phyloP scores from a whole-genome alignment of 1,140 invertebrate species.

The Mya arenaria region DNA sequence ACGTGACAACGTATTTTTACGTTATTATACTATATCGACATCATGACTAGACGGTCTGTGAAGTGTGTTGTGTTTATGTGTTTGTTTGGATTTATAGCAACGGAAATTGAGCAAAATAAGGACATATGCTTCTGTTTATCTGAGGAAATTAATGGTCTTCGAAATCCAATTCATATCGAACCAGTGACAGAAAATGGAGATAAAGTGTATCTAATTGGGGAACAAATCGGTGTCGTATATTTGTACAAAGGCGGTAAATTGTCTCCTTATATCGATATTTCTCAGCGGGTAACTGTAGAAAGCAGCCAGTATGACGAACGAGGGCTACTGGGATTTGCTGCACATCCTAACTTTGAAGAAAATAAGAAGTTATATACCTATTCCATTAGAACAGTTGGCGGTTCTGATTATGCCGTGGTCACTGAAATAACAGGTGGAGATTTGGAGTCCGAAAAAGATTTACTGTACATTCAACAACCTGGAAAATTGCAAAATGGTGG shows the following conservation, averaged over 20 bases:
- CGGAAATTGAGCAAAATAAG: too few species aligned
- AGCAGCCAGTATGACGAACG: neutral
- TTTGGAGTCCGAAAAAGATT: neutral
- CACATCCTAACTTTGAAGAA: constrained; percentile 38
- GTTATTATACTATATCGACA: too few species aligned
- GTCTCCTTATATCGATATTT: constrained; percentile 8
- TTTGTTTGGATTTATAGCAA: too few species aligned
- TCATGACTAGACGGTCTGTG: too few species aligned
- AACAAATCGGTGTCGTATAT: constrained; percentile 43
- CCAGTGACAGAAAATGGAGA: neutral
- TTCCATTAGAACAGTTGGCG: constrained; percentile 2
- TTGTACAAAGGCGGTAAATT: constrained; percentile 6
- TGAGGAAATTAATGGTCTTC: constrained; percentile 17
- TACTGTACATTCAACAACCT: constrained; percentile 41
- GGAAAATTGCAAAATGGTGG: constrained; percentile 34
- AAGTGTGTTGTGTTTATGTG: too few species aligned
- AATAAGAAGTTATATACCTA: constrained; percentile 44
- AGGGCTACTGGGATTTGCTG: constrained; percentile 37
- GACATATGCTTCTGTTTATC: constrained; percentile 28
- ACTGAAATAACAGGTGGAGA: constrained; percentile 29
- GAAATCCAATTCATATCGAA: constrained; percentile 50
- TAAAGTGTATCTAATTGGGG: constrained; percentile 36
- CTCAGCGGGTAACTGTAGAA: neutral
- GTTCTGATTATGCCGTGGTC: constrained; percentile 4
- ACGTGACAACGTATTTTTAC: too few species aligned